Evolutionary conservation across 2,888 invertebrate genomes (phyloP), one percentile per base, ranked within the genome.

Genomic region (Agrotis ipsilon): DNA sequence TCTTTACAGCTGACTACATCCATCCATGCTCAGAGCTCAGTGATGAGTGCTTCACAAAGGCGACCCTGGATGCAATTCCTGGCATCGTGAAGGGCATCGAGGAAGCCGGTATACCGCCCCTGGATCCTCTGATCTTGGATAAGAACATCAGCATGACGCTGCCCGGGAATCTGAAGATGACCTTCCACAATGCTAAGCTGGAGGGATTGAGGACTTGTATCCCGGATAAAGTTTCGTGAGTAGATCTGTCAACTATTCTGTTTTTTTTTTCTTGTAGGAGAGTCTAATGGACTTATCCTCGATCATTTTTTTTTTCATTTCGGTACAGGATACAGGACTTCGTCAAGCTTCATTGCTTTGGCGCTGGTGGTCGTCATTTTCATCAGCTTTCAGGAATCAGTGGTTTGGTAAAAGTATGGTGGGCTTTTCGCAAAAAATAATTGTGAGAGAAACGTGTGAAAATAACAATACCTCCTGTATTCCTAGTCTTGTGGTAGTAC

Each of bases 211-310:
- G 94, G 60, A 92, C 92, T 0, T 96, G 96, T 71, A 81, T 93
- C 16, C 95, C 96, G 11, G 92, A 94, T 81, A 95, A 95, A 88
- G 96, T 96, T 21, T 94, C 95, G 96, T 96, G 87, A 95, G 96
- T 95, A 81, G 0, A 62, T 11, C 9, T 21, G 6, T 14, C 0
- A 32, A 11, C 18, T 43, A 27, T 1, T 19, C 24, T 18, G 7
- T 39, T 9, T 39, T 32, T 11, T 39, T 39, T 4, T 39, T 11
- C 39, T 39, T 11, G 11, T 6, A 32, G 32, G 32, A 32, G 7
- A 27, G 27, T n/a, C n/a, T n/a, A n/a, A n/a, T n/a, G n/a, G n/a
- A n/a, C n/a, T n/a, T n/a, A n/a, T n/a, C n/a, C n/a, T n/a, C n/a
- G n/a, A n/a, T n/a, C n/a, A n/a, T n/a, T n/a, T n/a, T n/a, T n/a